phyloP scores from a whole-genome alignment of 1,140 invertebrate genomes.

The Drosophila pseudoananassae region DNA sequence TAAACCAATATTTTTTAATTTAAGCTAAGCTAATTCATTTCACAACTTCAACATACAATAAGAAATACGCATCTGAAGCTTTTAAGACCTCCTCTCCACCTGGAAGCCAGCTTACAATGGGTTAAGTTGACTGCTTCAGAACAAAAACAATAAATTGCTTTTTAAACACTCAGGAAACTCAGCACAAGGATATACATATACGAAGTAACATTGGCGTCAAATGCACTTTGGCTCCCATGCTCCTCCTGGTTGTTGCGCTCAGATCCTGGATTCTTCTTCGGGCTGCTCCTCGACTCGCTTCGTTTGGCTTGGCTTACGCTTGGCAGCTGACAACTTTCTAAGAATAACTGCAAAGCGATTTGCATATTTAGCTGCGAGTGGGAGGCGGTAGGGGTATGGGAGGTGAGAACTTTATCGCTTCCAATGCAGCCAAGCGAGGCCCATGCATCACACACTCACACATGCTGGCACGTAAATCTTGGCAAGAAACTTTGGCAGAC shows the following conservation, averaged over 20 bases:
- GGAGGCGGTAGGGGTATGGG: not conserved
- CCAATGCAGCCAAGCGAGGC: slow-evolving; percentile 57
- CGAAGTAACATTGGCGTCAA: slow-evolving; percentile 38
- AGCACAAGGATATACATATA: slow-evolving; percentile 38
- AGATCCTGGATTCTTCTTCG: slow-evolving; percentile 20
- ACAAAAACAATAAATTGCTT: slow-evolving; percentile 78
- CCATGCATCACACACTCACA: slow-evolving; percentile 40
- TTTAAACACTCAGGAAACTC: slow-evolving; percentile 74
- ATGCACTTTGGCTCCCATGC: slow-evolving; percentile 36
- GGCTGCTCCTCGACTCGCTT: slow-evolving; percentile 51
- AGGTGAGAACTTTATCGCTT: slow-evolving; percentile 66
- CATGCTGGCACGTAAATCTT: slow-evolving; percentile 54
- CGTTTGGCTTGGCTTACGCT: slow-evolving; percentile 47
- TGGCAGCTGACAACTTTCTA: slow-evolving; percentile 78
- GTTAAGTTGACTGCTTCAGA: slow-evolving; percentile 14
- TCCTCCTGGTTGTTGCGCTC: slow-evolving; percentile 37
- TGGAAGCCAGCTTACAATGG: not conserved
- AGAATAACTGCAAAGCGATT: slow-evolving; percentile 81
- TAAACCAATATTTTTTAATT: too few relatives aligned
- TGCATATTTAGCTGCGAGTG: slow-evolving; percentile 68
- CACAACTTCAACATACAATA: not conserved
- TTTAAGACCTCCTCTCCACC: not conserved
- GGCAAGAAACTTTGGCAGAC: slow-evolving; percentile 71
- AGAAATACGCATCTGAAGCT: slow-evolving; percentile 3
- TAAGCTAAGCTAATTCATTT: not conserved